phyloP scores from a whole-genome alignment of 2,797 vertebrate genomes.

The Ceyx erithaca region DNA sequence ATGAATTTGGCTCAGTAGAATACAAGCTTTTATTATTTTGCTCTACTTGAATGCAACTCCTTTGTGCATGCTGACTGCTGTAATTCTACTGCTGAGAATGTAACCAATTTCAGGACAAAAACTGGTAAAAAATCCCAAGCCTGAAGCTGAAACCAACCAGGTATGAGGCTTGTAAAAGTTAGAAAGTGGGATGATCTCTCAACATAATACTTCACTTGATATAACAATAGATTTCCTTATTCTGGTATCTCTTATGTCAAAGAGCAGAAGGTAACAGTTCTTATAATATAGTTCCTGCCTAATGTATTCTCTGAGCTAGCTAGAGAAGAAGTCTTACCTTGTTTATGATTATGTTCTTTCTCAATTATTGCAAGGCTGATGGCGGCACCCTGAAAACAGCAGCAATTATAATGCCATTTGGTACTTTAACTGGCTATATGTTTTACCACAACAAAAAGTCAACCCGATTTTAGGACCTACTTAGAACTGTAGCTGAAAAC shows the following conservation, averaged over 20 bases:
- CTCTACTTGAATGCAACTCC: background rate
- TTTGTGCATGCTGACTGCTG: background rate
- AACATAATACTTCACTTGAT: background rate
- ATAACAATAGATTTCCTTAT: background rate
- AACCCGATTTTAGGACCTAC: background rate
- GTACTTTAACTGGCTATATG: background rate
- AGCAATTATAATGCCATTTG: background rate
- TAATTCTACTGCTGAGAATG: slow-evolving; percentile 11
- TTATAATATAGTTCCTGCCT: background rate
- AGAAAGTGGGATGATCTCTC: background rate
- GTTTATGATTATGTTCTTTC: background rate
- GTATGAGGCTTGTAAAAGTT: background rate
- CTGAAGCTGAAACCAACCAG: background rate
- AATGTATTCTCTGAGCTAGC: background rate
- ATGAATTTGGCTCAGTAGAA: background rate
- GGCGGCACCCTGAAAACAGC: background rate
- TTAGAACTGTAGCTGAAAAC: background rate
- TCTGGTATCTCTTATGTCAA: background rate
- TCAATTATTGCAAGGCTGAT: background rate
- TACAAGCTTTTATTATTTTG: background rate
- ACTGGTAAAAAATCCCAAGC: background rate
- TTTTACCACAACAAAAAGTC: background rate
- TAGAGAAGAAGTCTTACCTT: background rate
- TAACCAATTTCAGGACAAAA: slow-evolving; percentile 21
- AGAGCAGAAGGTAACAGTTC: background rate